Evolutionary conservation across 2,113 vertebrate species (phyloP).

Genomic region (Camelus bactrianus): DNA sequence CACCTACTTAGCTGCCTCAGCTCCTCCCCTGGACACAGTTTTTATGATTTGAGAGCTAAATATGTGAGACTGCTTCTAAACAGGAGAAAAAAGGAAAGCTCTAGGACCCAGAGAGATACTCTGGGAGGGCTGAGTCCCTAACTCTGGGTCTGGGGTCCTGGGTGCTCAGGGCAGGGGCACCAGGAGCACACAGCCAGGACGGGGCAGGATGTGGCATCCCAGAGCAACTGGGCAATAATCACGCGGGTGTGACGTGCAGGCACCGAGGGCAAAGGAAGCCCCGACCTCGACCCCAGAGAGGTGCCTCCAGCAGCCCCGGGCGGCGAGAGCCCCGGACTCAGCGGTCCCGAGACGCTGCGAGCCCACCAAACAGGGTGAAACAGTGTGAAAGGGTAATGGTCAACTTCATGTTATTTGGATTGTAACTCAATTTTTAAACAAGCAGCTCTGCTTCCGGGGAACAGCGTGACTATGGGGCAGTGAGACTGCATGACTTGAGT

Average conservation of each 20-base stretch:
- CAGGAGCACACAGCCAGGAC: background rate
- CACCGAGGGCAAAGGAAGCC: no score
- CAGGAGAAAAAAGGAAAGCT: background rate
- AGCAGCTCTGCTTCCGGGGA: background rate
- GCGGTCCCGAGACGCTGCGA: fast-evolving
- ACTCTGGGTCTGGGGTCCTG: background rate
- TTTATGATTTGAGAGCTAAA: background rate
- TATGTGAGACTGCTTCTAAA: background rate
- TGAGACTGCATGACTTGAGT: fast-evolving
- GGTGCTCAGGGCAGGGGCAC: background rate
- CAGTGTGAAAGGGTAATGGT: no score
- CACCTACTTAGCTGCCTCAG: background rate
- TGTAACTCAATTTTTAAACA: background rate
- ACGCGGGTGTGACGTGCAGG: background rate
- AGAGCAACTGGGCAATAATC: background rate
- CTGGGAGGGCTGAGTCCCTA: no score
- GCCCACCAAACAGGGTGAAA: no score
- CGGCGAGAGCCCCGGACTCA: background rate
- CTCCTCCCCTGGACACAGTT: background rate
- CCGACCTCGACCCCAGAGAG: background rate
- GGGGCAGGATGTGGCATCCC: background rate
- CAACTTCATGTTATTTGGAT: background rate
- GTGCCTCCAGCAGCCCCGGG: background rate
- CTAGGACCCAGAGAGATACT: background rate
- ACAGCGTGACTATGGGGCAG: fast-evolving